Evolutionary conservation across 1,140 invertebrate species (phyloP), one percentile per base, ranked within the genome.

Genomic region (Teleopsis dalmanni): DNA sequence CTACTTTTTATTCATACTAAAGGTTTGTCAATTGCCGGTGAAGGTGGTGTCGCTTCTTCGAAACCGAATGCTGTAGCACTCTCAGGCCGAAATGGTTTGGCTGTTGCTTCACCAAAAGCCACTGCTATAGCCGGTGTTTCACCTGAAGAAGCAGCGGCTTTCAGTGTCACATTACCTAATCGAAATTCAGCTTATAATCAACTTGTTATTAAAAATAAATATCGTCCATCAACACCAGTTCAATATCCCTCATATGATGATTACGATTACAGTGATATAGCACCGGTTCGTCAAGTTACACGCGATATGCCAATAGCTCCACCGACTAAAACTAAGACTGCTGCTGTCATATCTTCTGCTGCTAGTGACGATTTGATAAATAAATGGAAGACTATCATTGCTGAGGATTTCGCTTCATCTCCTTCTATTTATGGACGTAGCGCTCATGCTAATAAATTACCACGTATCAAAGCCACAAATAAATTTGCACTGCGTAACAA

Each of bases 111-210:
- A 10, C 83, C 83, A 3, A 73, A 84, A 3, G 82, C 76, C 16
- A 85, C 82, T 0, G 82, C 83, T 11, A 82, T 85, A 9, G 82
- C 83, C 10, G 82, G 83, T 2, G 72, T 84, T 4, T 73, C 76
- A 7, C 79, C 81, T 6, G 69, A 74, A 34, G 66, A 73, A 47
- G 73, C 75, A 0, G 73, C 74, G 8, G 59, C 62, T 3, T 65
- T 70, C 13, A 67, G 67, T 53, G 58, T 70, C 9, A 58, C 62
- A 0, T 16, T 69, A 38, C 65, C 65, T 11, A 62, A 53, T 11
- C 56, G 65, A 10, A n/a, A n/a, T n/a, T n/a, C n/a, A n/a, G n/a
- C n/a, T n/a, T n/a, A n/a, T n/a, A 68, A 66, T 44, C 57, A 68
- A 37, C 53, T 68, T 31, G 59, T 68, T 1, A 68, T 65, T 38